A percentile compares a stretch with the other conserved stretches of the same genome.
These are phyloP conservation scores for Stenodema calcarata DNA, from an alignment of 2,888 invertebrate genomes.

Conservation along the genomic window DNA sequence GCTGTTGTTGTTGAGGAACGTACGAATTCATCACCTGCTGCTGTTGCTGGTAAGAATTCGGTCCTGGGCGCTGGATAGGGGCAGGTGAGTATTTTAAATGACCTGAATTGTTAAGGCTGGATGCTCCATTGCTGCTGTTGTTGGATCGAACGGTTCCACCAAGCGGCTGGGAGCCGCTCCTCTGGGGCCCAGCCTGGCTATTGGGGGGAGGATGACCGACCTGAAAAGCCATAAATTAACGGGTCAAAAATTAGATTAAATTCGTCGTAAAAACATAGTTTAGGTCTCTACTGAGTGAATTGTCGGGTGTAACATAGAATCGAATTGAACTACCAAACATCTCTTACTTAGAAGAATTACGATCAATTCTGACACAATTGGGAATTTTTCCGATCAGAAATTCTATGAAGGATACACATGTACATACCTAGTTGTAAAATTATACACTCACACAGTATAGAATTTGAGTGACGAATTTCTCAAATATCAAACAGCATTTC, in stretches of 20 bases:
- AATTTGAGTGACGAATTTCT: too few relatives aligned
- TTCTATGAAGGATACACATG: too few relatives aligned
- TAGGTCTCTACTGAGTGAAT: too few relatives aligned
- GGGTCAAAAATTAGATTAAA: not conserved
- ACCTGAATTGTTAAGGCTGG: not conserved
- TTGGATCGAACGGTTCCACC: not conserved
- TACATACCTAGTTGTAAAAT: too few relatives aligned
- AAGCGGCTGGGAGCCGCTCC: not conserved
- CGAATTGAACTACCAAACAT: too few relatives aligned
- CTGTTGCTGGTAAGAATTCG: not conserved
- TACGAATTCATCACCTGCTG: not conserved
- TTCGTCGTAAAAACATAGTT: not conserved
- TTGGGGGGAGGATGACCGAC: slow-evolving; percentile 13
- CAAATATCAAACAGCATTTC: too few relatives aligned
- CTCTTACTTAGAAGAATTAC: too few relatives aligned
- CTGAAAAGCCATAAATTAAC: too few relatives aligned
- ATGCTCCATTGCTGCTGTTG: not conserved
- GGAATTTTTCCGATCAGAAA: too few relatives aligned
- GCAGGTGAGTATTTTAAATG: not conserved
- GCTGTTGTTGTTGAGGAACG: not conserved
- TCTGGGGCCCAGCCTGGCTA: slow-evolving; percentile 1
- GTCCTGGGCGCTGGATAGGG: slow-evolving; percentile 24
- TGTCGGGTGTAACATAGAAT: too few relatives aligned
- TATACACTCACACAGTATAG: too few relatives aligned
- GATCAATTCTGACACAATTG: too few relatives aligned